phyloP scores from a whole-genome alignment of 2,888 invertebrate genomes.

The Trisateles emortualis region DNA sequence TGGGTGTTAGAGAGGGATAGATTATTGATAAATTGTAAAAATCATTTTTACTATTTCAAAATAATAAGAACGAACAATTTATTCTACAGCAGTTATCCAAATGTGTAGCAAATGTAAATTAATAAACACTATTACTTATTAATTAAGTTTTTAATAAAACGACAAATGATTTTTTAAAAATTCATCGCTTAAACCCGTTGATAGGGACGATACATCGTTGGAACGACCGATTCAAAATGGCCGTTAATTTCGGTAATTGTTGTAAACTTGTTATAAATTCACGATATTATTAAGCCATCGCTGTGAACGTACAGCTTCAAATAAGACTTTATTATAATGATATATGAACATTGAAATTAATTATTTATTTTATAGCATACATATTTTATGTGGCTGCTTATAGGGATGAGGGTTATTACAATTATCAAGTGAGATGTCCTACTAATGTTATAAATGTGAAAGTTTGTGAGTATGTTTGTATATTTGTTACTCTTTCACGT shows the following conservation, averaged over 20 bases:
- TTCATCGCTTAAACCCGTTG: constrained; percentile 65
- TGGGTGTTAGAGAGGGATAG: neutral
- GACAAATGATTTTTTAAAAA: constrained; percentile 83
- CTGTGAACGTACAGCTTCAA: constrained; percentile 46
- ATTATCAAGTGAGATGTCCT: no score
- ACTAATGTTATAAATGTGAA: no score
- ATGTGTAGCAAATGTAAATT: constrained; percentile 39
- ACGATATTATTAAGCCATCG: constrained; percentile 59
- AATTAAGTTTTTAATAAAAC: constrained; percentile 77
- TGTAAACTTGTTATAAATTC: constrained; percentile 74
- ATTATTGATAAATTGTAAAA: no score
- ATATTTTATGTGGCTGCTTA: no score
- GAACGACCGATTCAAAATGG: constrained; percentile 61
- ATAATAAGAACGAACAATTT: no score
- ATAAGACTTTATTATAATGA: constrained; percentile 42
- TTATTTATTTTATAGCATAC: constrained; percentile 29
- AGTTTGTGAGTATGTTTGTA: no score
- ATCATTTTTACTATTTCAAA: no score
- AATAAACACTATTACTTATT: constrained; percentile 62
- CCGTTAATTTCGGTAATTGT: constrained; percentile 76
- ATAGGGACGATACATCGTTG: constrained; percentile 62
- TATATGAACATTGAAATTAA: constrained; percentile 44
- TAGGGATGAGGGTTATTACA: no score
- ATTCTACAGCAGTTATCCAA: constrained; percentile 10
- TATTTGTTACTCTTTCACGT: no score